Evolutionary conservation across 2,113 vertebrate genomes (phyloP).

Genomic region (Peromyscus maniculatus): DNA sequence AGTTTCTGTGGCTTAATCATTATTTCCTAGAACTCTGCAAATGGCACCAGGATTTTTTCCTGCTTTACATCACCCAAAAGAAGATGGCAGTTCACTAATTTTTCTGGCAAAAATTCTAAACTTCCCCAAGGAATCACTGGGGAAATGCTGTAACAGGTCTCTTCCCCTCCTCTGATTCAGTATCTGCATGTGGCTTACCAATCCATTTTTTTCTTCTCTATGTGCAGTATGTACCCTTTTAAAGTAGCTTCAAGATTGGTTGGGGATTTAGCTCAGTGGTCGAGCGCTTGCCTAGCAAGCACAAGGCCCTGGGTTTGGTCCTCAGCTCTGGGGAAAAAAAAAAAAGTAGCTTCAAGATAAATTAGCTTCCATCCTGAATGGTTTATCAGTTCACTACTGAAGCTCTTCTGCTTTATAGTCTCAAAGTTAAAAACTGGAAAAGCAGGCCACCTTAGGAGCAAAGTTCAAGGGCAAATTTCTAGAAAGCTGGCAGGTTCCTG

Average conservation of each 20-base stretch:
- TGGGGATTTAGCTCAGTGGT: too few species aligned
- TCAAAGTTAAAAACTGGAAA: constrained; percentile 20
- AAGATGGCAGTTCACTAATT: constrained; percentile 8
- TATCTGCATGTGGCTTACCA: not conserved
- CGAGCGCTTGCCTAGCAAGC: too few species aligned
- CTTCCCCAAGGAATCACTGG: not conserved
- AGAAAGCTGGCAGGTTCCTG: not conserved
- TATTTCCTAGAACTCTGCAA: constrained; percentile 31
- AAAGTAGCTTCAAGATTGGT: constrained; percentile 17
- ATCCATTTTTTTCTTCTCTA: not conserved
- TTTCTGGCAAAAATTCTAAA: not conserved
- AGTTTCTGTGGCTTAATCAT: constrained; percentile 6
- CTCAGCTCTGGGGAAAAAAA: too few species aligned
- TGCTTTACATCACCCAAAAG: constrained; percentile 35
- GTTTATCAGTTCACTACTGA: not conserved
- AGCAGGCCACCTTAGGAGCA: not conserved
- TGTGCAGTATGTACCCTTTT: not conserved
- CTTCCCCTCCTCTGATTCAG: not conserved
- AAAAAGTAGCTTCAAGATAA: constrained; percentile 28
- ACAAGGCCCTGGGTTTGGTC: too few species aligned
- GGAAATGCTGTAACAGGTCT: not conserved
- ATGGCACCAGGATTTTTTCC: not conserved
- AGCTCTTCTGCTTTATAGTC: not conserved
- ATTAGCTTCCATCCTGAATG: constrained; percentile 8
- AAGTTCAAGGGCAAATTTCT: constrained; percentile 10